Percentiles rank a stretch among this genome's conserved stretches.
Evolutionary conservation across 2,888 invertebrate species (phyloP).

Genomic region (Cantharis rufa): DNA sequence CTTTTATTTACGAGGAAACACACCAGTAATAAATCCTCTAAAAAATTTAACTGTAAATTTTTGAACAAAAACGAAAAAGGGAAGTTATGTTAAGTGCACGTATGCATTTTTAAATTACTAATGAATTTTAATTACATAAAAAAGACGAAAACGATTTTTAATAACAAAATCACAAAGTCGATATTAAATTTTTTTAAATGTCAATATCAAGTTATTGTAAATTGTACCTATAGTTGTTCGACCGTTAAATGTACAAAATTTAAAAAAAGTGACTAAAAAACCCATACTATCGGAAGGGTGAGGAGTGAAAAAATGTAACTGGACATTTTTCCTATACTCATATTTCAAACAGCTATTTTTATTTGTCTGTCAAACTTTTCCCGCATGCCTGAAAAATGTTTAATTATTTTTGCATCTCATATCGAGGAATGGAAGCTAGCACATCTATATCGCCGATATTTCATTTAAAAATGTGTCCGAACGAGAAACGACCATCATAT

Average conservation of each 20-base stretch:
- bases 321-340: slow-evolving; percentile 53
- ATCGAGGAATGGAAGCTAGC: slow-evolving; percentile 54
- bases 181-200: neutral
- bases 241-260: neutral
- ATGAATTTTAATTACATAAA: neutral
- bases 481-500: slow-evolving; percentile 55
- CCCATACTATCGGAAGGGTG: neutral
- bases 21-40: neutral
- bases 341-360: slow-evolving; percentile 59
- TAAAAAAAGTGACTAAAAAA: slow-evolving; percentile 2
- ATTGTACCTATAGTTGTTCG: slow-evolving; percentile 10
- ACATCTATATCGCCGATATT: slow-evolving; percentile 57
- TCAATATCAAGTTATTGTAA: neutral
- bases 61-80: neutral
- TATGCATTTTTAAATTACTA: neutral
- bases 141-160: neutral
- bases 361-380: slow-evolving; percentile 59
- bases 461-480: slow-evolving; percentile 57
- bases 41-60: neutral
- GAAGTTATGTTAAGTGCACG: neutral
- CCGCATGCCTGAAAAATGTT: slow-evolving; percentile 59
- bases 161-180: neutral
- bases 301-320: slow-evolving; percentile 41
- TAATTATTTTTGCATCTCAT: slow-evolving; percentile 59
- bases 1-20: neutral